Evolutionary conservation across 2,797 vertebrate genomes (phyloP).

Genomic region (Gallirallus australis): DNA sequence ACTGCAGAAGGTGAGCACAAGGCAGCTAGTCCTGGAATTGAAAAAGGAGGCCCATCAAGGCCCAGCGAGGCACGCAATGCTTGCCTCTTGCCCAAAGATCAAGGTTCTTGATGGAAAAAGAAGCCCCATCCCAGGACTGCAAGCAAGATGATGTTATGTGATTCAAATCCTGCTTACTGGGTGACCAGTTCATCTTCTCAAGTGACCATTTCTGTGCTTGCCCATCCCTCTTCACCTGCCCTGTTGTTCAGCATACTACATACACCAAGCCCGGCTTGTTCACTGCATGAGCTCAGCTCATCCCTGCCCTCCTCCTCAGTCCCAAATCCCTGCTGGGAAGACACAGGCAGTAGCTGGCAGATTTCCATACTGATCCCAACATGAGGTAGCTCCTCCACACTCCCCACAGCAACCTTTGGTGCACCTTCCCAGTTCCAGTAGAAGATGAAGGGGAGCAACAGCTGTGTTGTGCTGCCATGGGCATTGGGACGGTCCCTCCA

Average conservation of each 20-base stretch:
- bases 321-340: not conserved
- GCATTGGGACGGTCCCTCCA: not conserved
- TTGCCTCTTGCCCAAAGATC: not conserved
- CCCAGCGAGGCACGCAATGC: not conserved
- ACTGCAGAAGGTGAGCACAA: not conserved
- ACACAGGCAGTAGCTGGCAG: not conserved
- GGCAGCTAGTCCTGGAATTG: not conserved
- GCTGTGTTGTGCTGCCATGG: accelerated
- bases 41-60: not conserved
- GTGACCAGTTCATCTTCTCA: not conserved
- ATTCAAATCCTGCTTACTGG: not conserved
- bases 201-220: not conserved
- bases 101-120: not conserved
- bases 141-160: not conserved
- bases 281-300: not conserved
- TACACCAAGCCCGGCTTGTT: not conserved
- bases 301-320: not conserved
- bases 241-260: not conserved
- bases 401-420: not conserved
- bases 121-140: not conserved
- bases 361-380: not conserved
- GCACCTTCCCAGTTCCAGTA: not conserved
- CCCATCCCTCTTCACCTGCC: not conserved
- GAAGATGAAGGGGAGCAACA: not conserved
- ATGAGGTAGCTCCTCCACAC: not conserved